A percentile compares a stretch with the other conserved stretches of the same genome.
phyloP scores from a whole-genome alignment of 2,797 vertebrate genomes.

The Holocentrus rufus region DNA sequence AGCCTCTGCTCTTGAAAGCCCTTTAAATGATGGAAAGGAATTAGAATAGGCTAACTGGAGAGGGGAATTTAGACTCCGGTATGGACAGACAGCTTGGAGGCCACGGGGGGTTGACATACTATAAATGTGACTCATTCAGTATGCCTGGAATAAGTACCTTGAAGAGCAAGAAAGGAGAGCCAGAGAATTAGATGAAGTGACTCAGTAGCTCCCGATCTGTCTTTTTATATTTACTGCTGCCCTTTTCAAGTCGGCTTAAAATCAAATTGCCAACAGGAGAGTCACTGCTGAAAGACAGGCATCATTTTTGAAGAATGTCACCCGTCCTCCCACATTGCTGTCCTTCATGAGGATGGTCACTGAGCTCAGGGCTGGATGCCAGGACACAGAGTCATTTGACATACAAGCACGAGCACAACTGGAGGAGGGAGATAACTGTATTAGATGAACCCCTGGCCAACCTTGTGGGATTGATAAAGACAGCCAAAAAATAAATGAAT shows the following conservation, averaged over 20 bases:
- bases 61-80: background rate
- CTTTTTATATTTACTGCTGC: constrained; percentile 59
- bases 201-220: constrained; percentile 62
- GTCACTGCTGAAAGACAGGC: constrained; percentile 53
- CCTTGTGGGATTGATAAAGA: constrained; percentile 3
- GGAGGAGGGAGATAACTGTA: constrained; percentile 31
- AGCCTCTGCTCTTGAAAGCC: too few species aligned
- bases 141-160: constrained; percentile 48
- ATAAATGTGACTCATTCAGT: constrained; percentile 62
- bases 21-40: background rate
- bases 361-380: background rate
- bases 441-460: background rate
- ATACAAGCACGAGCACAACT: constrained; percentile 12
- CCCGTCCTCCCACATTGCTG: constrained; percentile 18
- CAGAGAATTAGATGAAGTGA: constrained; percentile 61
- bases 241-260: constrained; percentile 77
- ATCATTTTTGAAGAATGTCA: constrained; percentile 41
- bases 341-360: constrained; percentile 31
- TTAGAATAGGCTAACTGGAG: background rate
- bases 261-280: constrained; percentile 59
- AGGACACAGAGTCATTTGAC: constrained; percentile 14
- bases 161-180: constrained; percentile 49
- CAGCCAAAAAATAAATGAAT: background rate
- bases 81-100: constrained; percentile 21
- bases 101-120: constrained; percentile 42